Base-by-base conservation (phyloP, 1,140 invertebrate species). In the Drosophila orena region DNA sequence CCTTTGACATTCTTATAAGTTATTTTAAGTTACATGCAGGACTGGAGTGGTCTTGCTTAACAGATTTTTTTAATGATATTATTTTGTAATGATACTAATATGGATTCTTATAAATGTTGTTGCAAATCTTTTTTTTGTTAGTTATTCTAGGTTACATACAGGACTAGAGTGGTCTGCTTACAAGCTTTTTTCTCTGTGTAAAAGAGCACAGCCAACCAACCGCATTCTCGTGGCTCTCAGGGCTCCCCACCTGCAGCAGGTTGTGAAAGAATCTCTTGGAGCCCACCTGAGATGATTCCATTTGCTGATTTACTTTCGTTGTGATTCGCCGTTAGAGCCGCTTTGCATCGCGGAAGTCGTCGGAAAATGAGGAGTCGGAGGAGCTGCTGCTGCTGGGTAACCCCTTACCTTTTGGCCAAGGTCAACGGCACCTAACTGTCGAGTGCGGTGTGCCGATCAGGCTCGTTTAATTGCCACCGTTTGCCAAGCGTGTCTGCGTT, bases 401-500 rank as follows among this genome's bases (percentile, higher is more conserved):
- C 77, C 81, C 64, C 76, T 80, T 81, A 81, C 80, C 80, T 76
- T 83, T 58, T 49, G 50, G 57, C 75, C 81, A 86, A 86, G 83
- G 83, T 86, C 83, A 86, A 86, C 84, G 84, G 70, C 83, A 89
- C 66, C 70, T 83, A 89, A 79, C 75, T 79, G 84, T 74, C 64
- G 73, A 59, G 66, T 37, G 52, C 54, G 47, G 59, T 53, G 44
- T 57, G 58, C 55, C 44, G 58, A 58, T 71, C 47, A 46, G 49
- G 37, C 58, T 58, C 61, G 55, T 79, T 81, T 84, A 84, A 85
- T 80, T 80, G 81, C 66, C 56, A 47, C 35, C 60, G 54, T 75
- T 73, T 77, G 53, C 73, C 50, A 86, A 85, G 81, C 81, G 81
- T 85, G 73, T 85, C 81, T 85, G 81, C 59, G 62, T 78, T 81